phyloP scores from a whole-genome alignment of 2,797 vertebrate species.

The Microctenopoma steveboyesi region DNA sequence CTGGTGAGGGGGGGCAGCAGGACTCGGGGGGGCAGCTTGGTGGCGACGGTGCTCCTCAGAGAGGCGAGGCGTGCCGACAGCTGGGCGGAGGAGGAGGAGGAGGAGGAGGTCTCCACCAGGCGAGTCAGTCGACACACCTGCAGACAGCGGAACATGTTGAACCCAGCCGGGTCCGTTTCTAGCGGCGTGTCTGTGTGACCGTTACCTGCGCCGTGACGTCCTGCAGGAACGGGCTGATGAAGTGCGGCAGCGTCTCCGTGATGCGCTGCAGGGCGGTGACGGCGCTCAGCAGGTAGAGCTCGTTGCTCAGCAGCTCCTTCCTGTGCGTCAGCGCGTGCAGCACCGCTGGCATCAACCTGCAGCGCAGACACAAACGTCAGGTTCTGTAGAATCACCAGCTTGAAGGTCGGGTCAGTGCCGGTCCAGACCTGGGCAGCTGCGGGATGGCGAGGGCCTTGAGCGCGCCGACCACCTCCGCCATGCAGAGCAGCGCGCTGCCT shows the following conservation, averaged over 20 bases:
- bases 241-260: constrained; percentile 89
- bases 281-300: constrained; percentile 91
- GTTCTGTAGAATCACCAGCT: no score
- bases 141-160: no score
- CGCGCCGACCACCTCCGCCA: constrained; percentile 87
- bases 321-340: constrained; percentile 81
- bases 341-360: constrained; percentile 90
- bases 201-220: constrained; percentile 70
- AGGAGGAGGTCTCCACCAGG: constrained; percentile 75
- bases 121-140: constrained; percentile 88
- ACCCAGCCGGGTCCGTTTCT: no score
- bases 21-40: constrained; percentile 88
- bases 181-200: neutral
- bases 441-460: constrained; percentile 90
- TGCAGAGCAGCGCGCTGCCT: constrained; percentile 92
- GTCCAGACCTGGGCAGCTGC: constrained; percentile 85
- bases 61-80: constrained; percentile 81
- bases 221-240: constrained; percentile 94
- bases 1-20: constrained; percentile 87
- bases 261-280: constrained; percentile 91
- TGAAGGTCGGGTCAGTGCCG: no score
- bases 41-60: constrained; percentile 87
- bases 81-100: constrained; percentile 77
- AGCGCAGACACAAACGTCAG: neutral
- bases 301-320: constrained; percentile 85